phyloP scores from a whole-genome alignment of 2,888 invertebrate genomes.

The Seira musarum region DNA sequence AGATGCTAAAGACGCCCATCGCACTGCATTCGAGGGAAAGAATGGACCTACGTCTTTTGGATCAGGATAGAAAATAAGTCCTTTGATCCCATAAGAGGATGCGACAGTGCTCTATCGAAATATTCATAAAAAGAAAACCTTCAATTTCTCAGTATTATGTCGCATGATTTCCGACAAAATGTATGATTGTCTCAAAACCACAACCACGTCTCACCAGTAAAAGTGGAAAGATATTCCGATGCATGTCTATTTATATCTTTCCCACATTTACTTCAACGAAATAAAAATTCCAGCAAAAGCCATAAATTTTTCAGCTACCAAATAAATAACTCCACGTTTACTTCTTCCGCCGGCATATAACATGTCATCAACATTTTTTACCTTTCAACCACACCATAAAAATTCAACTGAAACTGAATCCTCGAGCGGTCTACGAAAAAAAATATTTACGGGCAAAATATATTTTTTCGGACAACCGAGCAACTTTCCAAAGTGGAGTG shows the following conservation, averaged over 20 bases:
- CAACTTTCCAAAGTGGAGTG: background rate
- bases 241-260: background rate
- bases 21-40: conserved; percentile 63
- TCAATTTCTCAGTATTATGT: too few relatives aligned
- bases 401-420: background rate
- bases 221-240: too few relatives aligned
- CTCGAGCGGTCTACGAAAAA: background rate
- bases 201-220: too few relatives aligned
- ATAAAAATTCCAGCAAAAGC: conserved; percentile 5
- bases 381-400: conserved; percentile 1
- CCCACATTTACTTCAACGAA: background rate
- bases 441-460: background rate
- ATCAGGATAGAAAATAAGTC: conserved; percentile 69
- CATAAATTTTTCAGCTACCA: conserved; percentile 50
- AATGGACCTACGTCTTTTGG: conserved; percentile 68
- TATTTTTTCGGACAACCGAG: background rate
- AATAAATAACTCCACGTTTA: conserved; percentile 6
- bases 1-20: conserved; percentile 65
- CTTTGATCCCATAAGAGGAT: conserved; percentile 64
- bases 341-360: background rate
- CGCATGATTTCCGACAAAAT: too few relatives aligned
- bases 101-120: too few relatives aligned
- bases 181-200: too few relatives aligned
- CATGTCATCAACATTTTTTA: conserved; percentile 36
- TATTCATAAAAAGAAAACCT: too few relatives aligned